Percentiles rank a stretch among this genome's conserved stretches.
Conservation (phyloP, 2,113 vertebrate species). For the Acanthochromis polyacanthus region DNA sequence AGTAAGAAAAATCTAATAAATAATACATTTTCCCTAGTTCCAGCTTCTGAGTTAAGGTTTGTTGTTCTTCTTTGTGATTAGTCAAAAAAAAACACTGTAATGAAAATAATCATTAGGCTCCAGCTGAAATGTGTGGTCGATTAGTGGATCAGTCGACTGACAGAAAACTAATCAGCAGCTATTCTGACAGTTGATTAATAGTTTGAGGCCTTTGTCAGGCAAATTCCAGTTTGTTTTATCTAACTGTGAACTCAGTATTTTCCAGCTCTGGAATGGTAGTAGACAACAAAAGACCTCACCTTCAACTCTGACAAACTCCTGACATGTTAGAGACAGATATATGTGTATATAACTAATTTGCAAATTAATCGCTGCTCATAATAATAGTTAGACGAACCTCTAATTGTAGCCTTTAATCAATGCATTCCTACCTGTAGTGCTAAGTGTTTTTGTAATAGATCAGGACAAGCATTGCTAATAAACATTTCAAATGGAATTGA, state of each 20-base stretch:
- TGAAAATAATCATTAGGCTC: neutral
- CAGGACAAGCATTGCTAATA: neutral
- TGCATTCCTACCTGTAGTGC: neutral
- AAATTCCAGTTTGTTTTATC: neutral
- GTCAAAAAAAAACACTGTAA: neutral
- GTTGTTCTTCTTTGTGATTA: constrained; percentile 12
- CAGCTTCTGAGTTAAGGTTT: neutral
- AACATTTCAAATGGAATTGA: neutral
- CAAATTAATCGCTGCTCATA: neutral
- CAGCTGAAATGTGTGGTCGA: too few species aligned
- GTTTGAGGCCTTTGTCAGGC: neutral
- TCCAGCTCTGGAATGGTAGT: too few species aligned
- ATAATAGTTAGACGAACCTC: neutral
- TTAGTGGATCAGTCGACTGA: neutral
- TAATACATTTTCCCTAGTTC: neutral
- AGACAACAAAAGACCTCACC: too few species aligned
- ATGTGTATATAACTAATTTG: neutral
- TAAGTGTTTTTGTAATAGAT: neutral
- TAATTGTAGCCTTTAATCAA: neutral
- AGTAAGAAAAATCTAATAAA: neutral
- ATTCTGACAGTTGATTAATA: neutral
- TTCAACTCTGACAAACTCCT: neutral
- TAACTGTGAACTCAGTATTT: neutral
- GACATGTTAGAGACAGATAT: too few species aligned
- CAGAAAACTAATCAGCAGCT: neutral